Base-by-base conservation (phyloP, 1,140 invertebrate genomes). In the Drosophila watanabei region DNA sequence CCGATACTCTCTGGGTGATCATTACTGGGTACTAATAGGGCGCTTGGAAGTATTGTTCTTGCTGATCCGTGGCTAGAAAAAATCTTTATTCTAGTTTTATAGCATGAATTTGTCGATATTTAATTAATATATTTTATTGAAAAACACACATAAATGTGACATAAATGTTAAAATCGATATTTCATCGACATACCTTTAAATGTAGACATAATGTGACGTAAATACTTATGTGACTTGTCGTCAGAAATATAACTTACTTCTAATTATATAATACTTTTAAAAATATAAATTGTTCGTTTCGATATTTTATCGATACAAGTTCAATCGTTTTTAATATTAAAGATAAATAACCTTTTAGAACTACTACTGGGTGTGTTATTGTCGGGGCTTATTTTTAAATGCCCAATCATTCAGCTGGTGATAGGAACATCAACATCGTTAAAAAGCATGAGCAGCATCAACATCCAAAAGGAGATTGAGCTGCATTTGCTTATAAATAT, bases 361-460 rank as follows among this genome's bases (percentile, higher is more conserved):
- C 24, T 48, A 14, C 6, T 52, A 10, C 13, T 20, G 51, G 7
- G 18, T 54, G 7, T 33, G 30, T 14, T 3, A 33, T 8, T 20
- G 11, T 54, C 51, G 13, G 0, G 18, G n/a, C 7, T 16, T 5
- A n/a, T 13, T 28, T 61, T n/a, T 24, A 10, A 8, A 20, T n/a
- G 10, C 20, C 28, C 33, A 30, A 48, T 39, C 39, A 32, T 58
- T 41, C 35, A 37, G 30, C 16, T 75, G 45, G 24, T 75, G 71
- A 73, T 73, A 73, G 54, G 16, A 35, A 35, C 32, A 54, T 37
- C 7, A 56, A 37, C 33, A 56, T 9, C 18, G 24, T 37, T 20
- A 24, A 56, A 56, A 56, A 56, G 13, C 18, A 20, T 24, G 18
- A 37, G 6, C 56, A 32, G 32, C 7, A 71, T 54, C 28, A 37